Percentiles rank a stretch among this genome's conserved stretches.
phyloP scores from a whole-genome alignment of 92 coral and sea anemone species.

The Porites lobata region DNA sequence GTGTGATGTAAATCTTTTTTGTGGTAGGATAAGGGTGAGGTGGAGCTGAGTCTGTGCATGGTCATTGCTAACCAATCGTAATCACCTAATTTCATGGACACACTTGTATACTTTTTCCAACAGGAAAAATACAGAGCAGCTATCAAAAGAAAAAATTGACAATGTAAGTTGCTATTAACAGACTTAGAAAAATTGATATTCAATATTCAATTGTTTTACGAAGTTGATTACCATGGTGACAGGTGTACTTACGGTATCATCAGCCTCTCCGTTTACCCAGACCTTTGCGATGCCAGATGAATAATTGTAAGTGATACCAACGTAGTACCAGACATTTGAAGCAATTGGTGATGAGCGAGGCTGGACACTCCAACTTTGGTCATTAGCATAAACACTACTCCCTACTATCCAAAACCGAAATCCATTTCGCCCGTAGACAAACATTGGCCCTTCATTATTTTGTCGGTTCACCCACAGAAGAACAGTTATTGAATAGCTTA shows the following conservation, averaged over 20 bases:
- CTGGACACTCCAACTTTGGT: neutral
- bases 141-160: no score
- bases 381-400: neutral
- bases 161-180: no score
- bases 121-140: no score
- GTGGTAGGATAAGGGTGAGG: no score
- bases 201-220: neutral
- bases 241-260: neutral
- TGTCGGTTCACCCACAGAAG: constrained; percentile 12
- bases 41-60: no score
- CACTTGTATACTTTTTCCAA: no score
- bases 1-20: no score
- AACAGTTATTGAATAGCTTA: neutral
- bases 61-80: neutral
- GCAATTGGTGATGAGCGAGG: neutral
- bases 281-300: constrained; percentile 37
- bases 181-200: no score
- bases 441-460: neutral
- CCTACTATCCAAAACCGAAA: neutral
- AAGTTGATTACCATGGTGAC: neutral
- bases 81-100: neutral
- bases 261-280: constrained; percentile 38
- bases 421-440: neutral
- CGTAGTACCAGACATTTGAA: constrained; percentile 26
- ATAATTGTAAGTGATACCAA: constrained; percentile 37